A percentile compares a stretch with the other conserved stretches of the same genome.
phyloP scores from a whole-genome alignment of 1,140 invertebrate species.

The Caerostris darwini region DNA sequence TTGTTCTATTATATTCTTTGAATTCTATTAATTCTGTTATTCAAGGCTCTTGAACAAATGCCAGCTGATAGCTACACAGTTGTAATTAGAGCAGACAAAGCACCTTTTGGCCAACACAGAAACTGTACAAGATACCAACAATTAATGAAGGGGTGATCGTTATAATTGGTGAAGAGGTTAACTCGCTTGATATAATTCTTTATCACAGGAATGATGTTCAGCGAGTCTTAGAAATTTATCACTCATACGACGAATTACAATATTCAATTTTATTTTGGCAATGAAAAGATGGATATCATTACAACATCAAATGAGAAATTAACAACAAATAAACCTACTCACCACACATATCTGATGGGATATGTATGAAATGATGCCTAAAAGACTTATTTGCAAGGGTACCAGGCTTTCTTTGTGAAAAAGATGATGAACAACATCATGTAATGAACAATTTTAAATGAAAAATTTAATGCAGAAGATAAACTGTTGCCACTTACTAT shows the following conservation, averaged over 20 bases:
- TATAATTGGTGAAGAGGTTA: slow-evolving; percentile 21
- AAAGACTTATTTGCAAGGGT: too few species aligned
- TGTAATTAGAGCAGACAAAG: not conserved
- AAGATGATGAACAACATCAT: too few species aligned
- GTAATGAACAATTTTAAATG: too few species aligned
- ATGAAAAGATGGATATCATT: not conserved
- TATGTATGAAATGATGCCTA: too few species aligned
- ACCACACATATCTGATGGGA: too few species aligned
- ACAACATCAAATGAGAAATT: not conserved
- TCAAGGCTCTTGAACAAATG: not conserved
- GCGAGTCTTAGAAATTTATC: slow-evolving; percentile 82
- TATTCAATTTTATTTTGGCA: slow-evolving; percentile 83
- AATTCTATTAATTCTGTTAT: not conserved
- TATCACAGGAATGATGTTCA: slow-evolving; percentile 79
- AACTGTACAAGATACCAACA: not conserved
- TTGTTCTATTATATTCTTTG: too few species aligned
- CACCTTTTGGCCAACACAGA: not conserved
- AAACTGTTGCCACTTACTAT: too few species aligned
- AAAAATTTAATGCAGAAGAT: too few species aligned
- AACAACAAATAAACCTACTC: too few species aligned
- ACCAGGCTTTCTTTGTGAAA: too few species aligned
- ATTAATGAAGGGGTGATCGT: slow-evolving; percentile 42
- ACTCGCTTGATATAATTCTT: slow-evolving; percentile 24
- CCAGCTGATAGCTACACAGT: not conserved
- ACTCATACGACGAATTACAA: slow-evolving; percentile 83